Percentiles rank a stretch among this genome's conserved stretches.
Conservation (phyloP, 2,888 invertebrate genomes). For the Cacoxenus indagator region DNA sequence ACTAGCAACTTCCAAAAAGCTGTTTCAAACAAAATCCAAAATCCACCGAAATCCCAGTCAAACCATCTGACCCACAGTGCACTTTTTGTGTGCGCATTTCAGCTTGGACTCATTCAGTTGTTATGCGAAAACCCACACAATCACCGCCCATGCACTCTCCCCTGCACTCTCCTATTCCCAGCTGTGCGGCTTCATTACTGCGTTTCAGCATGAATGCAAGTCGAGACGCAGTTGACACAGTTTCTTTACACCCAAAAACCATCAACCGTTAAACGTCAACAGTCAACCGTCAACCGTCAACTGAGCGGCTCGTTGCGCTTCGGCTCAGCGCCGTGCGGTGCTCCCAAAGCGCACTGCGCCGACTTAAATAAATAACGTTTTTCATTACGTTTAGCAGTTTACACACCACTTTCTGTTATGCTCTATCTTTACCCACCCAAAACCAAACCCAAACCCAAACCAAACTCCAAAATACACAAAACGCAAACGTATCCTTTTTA, state of each 20-base stretch:
- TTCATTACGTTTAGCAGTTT: constrained; percentile 58
- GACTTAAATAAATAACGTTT: constrained; percentile 57
- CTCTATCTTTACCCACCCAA: background rate
- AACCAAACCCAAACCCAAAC: too few species aligned
- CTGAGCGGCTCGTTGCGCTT: background rate
- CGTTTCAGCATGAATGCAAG: constrained; percentile 13
- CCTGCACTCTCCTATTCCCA: background rate
- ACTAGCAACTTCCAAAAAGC: background rate
- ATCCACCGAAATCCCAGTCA: background rate
- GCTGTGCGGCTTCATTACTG: background rate
- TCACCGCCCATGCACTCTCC: background rate
- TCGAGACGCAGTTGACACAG: constrained; percentile 19
- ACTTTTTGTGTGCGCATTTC: background rate
- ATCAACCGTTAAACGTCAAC: background rate
- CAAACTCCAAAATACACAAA: background rate
- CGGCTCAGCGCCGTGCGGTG: background rate
- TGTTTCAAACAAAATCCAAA: background rate
- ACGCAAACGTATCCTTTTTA: constrained; percentile 5
- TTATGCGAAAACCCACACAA: background rate
- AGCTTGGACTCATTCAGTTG: background rate
- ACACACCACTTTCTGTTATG: constrained; percentile 23
- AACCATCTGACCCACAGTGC: too few species aligned
- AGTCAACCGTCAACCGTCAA: too few species aligned
- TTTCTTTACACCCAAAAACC: constrained; percentile 4
- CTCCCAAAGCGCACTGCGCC: background rate